Evolutionary conservation across 1,140 invertebrate genomes (phyloP).

Genomic region (Trinorchestia longiramus): DNA sequence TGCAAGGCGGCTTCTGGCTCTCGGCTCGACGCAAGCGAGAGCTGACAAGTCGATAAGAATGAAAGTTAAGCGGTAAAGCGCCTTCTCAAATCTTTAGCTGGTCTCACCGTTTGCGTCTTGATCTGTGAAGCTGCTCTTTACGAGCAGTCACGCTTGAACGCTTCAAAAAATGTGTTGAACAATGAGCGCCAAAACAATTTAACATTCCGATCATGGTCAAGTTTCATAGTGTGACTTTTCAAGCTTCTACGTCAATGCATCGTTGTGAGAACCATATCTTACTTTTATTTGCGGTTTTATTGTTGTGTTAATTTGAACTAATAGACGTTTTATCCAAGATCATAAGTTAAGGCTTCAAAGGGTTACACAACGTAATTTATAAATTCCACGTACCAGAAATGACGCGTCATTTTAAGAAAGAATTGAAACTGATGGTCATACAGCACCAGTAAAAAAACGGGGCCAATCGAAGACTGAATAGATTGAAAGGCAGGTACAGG

Average conservation of each 20-base stretch:
- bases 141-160: background rate
- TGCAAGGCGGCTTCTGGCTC: slow-evolving; percentile 43
- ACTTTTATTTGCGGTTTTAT: background rate
- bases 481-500: background rate
- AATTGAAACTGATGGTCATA: background rate
- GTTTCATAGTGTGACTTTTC: background rate
- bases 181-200: background rate
- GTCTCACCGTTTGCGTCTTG: background rate
- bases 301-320: background rate
- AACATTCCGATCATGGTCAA: background rate
- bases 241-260: background rate
- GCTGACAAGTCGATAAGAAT: slow-evolving; percentile 33
- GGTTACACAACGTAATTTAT: background rate
- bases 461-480: background rate
- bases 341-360: background rate
- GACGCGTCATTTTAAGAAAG: background rate
- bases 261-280: background rate
- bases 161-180: background rate
- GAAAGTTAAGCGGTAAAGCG: background rate
- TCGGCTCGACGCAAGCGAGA: background rate
- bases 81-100: background rate
- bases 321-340: background rate
- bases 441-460: background rate
- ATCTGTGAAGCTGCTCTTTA: background rate
- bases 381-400: background rate